Evolutionary conservation across 2,888 invertebrate genomes (phyloP).

Genomic region (Amphipyra tragopoginis): DNA sequence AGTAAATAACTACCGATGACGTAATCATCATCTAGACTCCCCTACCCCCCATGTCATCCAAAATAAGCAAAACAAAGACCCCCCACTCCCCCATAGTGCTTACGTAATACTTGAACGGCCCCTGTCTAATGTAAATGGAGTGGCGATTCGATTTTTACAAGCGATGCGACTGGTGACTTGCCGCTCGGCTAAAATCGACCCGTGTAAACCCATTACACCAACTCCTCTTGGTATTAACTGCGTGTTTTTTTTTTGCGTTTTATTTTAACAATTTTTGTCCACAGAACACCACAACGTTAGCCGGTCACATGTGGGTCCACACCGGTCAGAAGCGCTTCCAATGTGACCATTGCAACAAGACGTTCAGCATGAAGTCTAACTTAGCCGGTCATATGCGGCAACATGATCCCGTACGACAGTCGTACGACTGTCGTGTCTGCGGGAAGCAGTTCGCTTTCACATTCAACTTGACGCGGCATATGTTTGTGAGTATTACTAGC

Average conservation of each 20-base stretch:
- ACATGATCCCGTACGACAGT: slow-evolving; percentile 1
- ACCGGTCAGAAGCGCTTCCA: slow-evolving; percentile 30
- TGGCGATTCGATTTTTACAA: too few species aligned
- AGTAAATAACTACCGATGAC: too few species aligned
- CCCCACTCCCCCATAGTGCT: too few species aligned
- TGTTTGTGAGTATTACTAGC: slow-evolving; percentile 39
- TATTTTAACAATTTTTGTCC: too few species aligned
- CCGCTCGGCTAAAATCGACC: slow-evolving; percentile 30
- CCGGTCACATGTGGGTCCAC: slow-evolving; percentile 38
- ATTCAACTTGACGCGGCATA: slow-evolving; percentile 28
- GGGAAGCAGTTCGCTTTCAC: slow-evolving; percentile 29
- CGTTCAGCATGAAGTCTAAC: slow-evolving; percentile 26
- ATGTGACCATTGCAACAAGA: slow-evolving; percentile 40
- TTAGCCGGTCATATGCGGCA: slow-evolving; percentile 13
- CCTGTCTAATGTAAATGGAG: too few species aligned
- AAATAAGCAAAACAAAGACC: too few species aligned
- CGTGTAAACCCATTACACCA: slow-evolving; percentile 17
- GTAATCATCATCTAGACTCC: too few species aligned
- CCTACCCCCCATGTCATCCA: too few species aligned
- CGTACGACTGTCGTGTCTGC: slow-evolving; percentile 25
- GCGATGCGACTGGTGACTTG: neutral
- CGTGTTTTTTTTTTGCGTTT: too few species aligned
- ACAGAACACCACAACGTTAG: slow-evolving; percentile 29
- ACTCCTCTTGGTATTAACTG: neutral
- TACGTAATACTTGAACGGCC: too few species aligned